Evolutionary conservation across 2,113 vertebrate genomes (phyloP).

Genomic region (Bubo blakistoni): DNA sequence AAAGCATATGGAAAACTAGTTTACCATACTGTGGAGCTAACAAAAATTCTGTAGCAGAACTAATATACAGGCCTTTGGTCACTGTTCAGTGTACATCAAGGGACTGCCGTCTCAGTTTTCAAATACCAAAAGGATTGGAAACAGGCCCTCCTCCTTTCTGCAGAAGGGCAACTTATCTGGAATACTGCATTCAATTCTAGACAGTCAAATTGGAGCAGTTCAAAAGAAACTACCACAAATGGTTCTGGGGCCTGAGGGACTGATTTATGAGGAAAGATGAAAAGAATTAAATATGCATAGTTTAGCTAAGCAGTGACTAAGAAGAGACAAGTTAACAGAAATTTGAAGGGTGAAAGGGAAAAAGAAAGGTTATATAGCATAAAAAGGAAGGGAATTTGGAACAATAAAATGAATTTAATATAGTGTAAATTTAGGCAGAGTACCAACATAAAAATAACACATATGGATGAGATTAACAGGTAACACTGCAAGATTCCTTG

Average conservation of each 20-base stretch:
- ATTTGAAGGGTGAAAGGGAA: background rate
- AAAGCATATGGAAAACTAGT: conserved; percentile 48
- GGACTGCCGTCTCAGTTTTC: background rate
- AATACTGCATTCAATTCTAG: background rate
- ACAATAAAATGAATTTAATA: background rate
- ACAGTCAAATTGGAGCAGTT: conserved; percentile 8
- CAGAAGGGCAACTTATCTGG: background rate
- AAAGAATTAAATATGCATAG: conserved; percentile 53
- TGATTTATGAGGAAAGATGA: conserved; percentile 54
- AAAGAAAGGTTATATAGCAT: background rate
- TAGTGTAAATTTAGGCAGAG: background rate
- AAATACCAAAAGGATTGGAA: background rate
- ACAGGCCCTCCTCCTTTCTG: background rate
- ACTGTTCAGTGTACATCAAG: background rate
- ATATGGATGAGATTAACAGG: background rate
- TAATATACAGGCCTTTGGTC: background rate
- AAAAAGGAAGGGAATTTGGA: background rate
- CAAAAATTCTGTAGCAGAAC: background rate
- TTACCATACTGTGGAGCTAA: background rate
- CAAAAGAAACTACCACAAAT: conserved; percentile 47
- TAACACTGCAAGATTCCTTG: background rate
- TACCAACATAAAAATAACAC: background rate
- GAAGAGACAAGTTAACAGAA: conserved; percentile 9
- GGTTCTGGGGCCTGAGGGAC: conserved; percentile 12
- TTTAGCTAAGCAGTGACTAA: conserved; percentile 40